Percentiles rank a stretch among this genome's conserved stretches.
These are phyloP conservation scores for Arremon aurantiirostris DNA, from an alignment of 2,797 vertebrate genomes.

Conservation along the genomic window DNA sequence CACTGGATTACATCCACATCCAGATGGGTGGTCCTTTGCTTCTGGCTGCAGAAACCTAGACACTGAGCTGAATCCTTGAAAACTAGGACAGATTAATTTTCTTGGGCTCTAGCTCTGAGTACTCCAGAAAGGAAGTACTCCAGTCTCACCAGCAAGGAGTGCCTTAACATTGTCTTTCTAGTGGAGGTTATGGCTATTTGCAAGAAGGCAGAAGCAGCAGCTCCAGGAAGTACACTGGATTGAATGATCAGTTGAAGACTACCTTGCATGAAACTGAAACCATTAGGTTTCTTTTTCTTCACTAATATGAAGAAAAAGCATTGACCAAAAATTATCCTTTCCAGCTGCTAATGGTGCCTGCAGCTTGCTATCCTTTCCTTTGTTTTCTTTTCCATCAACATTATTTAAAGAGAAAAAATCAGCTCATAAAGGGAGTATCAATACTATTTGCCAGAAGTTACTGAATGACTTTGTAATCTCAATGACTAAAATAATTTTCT, in stretches of 20 bases:
- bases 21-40: neutral
- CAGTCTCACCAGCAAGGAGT: neutral
- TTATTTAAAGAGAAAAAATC: neutral
- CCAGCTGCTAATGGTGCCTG: neutral
- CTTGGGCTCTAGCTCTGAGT: neutral
- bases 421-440: neutral
- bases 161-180: neutral
- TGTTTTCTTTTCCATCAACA: neutral
- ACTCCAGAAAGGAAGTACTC: neutral
- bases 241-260: neutral
- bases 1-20: neutral
- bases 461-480: neutral
- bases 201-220: neutral
- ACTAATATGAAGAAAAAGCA: neutral
- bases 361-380: neutral
- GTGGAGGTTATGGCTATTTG: neutral
- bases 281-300: neutral
- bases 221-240: neutral
- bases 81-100: neutral
- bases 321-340: neutral
- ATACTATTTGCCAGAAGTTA: neutral
- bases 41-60: neutral
- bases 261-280: neutral
- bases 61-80: neutral
- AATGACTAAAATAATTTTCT: neutral